These are phyloP conservation scores for Sylvia borin DNA, from an alignment of 2,797 vertebrate species.

Conservation along the genomic window DNA sequence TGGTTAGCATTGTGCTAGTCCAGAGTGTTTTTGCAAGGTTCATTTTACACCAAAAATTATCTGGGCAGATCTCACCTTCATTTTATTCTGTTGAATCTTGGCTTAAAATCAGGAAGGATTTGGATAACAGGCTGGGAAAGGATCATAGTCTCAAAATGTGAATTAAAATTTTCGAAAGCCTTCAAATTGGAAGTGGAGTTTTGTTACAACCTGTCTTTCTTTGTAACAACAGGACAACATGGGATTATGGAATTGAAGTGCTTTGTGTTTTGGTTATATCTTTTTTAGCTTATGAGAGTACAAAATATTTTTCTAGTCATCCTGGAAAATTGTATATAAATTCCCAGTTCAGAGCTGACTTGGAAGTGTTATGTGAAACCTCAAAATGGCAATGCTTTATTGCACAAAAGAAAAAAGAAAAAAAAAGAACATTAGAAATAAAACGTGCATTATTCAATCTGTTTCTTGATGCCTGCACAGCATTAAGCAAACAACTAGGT, in stretches of 20 bases:
- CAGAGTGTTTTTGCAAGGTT: not conserved
- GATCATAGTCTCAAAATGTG: not conserved
- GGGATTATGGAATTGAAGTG: not conserved
- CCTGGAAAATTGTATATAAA: not conserved
- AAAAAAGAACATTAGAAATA: not conserved
- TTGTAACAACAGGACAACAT: not conserved
- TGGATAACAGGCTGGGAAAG: not conserved
- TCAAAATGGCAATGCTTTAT: not conserved
- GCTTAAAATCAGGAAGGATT: not conserved
- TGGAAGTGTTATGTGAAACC: not conserved
- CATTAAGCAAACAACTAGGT: slow-evolving; percentile 20
- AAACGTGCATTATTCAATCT: not conserved
- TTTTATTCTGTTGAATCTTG: not conserved
- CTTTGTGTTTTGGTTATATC: not conserved
- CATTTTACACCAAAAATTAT: not conserved
- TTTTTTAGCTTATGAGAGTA: not conserved
- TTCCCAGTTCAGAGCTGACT: not conserved
- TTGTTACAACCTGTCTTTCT: not conserved
- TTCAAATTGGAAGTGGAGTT: not conserved
- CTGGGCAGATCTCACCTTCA: not conserved
- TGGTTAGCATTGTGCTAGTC: not conserved
- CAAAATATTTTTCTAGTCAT: not conserved
- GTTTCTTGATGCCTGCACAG: slow-evolving; percentile 10
- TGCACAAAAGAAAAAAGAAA: not conserved
- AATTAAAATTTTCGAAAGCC: not conserved